Evolutionary conservation across 2,113 vertebrate species (phyloP), one percentile per base, ranked within the genome.

Genomic region (Neolamprologus hecqui): DNA sequence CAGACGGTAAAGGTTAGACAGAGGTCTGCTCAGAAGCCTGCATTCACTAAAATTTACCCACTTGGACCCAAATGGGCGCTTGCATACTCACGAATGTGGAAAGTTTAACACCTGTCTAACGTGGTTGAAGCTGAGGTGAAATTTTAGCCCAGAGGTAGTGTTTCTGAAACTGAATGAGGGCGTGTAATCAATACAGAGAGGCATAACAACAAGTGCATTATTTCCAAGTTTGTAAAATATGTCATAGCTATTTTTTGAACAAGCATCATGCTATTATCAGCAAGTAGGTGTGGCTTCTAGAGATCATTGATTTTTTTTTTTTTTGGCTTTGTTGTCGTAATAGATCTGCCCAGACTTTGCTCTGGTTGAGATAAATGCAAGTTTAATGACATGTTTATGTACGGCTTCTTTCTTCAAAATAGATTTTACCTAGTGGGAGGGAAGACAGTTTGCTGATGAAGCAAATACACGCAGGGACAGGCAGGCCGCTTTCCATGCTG

Each of bases 371-470:
- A 92, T 89, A 90, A 91, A 92, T 84, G 88, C 28, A 51, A 79
- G 90, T 92, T 92, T 9, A 19, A 84, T 81, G 89, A 84, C 90
- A 90, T 81, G 51, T 85, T 85, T 86, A 77, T 88, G 68, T 84
- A 28, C 47, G n/a, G 10, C 33, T 80, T 79, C 55, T 53, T 8
- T 9, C 42, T 88, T 89, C 31, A 87, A 86, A 79, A 88, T 85
- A 47, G 26, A 80, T 68, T 57, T 86, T 7, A 83, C 51, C 45
- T 11, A 15, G 49, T 58, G 60, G 79, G 40, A 83, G 84, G 79
- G 82, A 77, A 87, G 65, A 82, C 68, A 68, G 37, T 90, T 83
- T 91, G 90, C 93, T 93, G 93, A 94, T 84, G 49, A 77, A 47
- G 91, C 90, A 89, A 79, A 95, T 89, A 55, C 84, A 70, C 8